Evolutionary conservation across 1,140 invertebrate species (phyloP), one percentile per base, ranked within the genome.

Genomic region (Bombus polaris): DNA sequence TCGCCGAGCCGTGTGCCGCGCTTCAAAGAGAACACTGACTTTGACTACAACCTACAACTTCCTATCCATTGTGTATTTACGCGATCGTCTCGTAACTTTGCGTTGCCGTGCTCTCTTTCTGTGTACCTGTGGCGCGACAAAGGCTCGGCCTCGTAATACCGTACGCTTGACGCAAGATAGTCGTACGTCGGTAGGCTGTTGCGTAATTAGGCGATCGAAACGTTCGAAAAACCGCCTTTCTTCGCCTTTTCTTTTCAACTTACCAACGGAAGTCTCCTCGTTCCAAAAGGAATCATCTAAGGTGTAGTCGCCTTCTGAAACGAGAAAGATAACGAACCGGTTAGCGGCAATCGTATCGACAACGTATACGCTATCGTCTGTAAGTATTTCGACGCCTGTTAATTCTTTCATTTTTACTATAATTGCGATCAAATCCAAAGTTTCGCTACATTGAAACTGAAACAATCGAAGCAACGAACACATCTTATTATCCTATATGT

Each of bases 201-300:
- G 47, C 47, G 18, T 22, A 53, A 22, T 53, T 53, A 8, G 18
- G 47, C 47, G 18, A 8, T 22, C 47, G 47, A 53, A 22, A 53
- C 47, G 18, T 53, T 47, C n/a, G 32, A 35, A 9, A 68, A 37
- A 35, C 8, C n/a, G 32, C 15, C 35, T 70, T 32, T 32, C 32
- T 32, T 18, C 47, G 47, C 47, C 15, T 18, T 18, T 47, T 1
- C 47, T 18, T 53, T 53, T 22, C 47, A 22, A 97, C 97, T 97
- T 94, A 98, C 97, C 97, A 93, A 97, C 97, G 95, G 97, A 97
- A 96, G 97, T 98, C 95, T 98, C 97, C 95, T 98, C 97, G 96
- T 97, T 98, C 97, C 97, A 98, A 96, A 97, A 98, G 91, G 97
- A 98, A 96, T 98, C 98, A 96, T 98, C 98, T 95, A 98, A 96